Evolutionary conservation across 2,797 vertebrate genomes (phyloP).

Genomic region (Acridotheres tristis): DNA sequence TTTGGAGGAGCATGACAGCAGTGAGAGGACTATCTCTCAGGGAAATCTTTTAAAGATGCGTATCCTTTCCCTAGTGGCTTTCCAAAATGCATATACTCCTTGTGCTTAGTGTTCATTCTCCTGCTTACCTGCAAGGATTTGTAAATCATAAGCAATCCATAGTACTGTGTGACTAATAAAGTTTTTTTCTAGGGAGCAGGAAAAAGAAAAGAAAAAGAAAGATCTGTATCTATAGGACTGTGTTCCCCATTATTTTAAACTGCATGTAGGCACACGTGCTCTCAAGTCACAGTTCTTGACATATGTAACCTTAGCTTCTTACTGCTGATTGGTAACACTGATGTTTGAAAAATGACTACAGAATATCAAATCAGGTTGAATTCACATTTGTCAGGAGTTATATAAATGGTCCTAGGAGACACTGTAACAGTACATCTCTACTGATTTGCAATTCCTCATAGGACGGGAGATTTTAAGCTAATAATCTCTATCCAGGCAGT

Average conservation of each 20-base stretch:
- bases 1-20: background rate
- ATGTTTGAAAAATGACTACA: slow-evolving; percentile 12
- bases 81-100: background rate
- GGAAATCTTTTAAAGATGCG: background rate
- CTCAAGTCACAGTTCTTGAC: background rate
- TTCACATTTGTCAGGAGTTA: background rate
- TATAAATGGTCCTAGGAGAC: background rate
- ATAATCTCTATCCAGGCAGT: background rate
- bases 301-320: background rate
- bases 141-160: background rate
- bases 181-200: background rate
- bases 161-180: background rate
- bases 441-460: background rate
- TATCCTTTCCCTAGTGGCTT: background rate
- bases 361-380: background rate
- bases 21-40: background rate
- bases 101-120: background rate
- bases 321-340: background rate
- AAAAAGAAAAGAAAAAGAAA: background rate
- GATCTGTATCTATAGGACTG: background rate
- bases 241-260: background rate
- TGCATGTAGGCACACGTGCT: background rate
- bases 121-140: background rate
- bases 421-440: background rate
- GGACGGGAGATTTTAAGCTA: background rate